Conservation (phyloP, 2,113 vertebrate species). For the Zosterops borbonicus region DNA sequence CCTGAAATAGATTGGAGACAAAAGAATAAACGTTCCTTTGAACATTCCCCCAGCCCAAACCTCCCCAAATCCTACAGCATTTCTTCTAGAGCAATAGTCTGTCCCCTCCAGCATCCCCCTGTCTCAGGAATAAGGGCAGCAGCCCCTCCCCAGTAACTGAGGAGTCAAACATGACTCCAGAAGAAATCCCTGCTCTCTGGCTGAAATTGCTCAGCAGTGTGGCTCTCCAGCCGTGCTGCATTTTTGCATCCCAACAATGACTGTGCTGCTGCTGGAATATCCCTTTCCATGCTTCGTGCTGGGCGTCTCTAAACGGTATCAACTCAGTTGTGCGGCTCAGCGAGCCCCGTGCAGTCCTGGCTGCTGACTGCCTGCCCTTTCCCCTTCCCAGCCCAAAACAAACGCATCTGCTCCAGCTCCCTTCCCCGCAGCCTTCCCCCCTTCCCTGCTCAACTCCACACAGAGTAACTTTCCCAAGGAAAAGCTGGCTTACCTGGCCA, state of each 20-base stretch:
- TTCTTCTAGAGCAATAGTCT: background rate
- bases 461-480: slow-evolving; percentile 47
- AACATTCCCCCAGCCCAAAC: slow-evolving; percentile 21
- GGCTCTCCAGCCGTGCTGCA: slow-evolving; percentile 2
- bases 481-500: slow-evolving; percentile 34
- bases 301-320: slow-evolving; percentile 3
- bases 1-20: background rate
- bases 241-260: slow-evolving; percentile 64
- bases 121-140: background rate
- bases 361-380: slow-evolving; percentile 23
- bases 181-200: slow-evolving; percentile 1
- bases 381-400: slow-evolving; percentile 8
- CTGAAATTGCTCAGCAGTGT: slow-evolving; percentile 32
- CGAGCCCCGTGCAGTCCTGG: background rate
- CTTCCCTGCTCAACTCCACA: background rate
- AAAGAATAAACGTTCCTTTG: slow-evolving; percentile 29
- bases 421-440: background rate
- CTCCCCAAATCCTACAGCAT: background rate
- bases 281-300: slow-evolving; percentile 32
- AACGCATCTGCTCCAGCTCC: background rate
- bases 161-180: background rate
- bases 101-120: background rate
- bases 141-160: slow-evolving; percentile 38
- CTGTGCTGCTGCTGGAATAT: slow-evolving; percentile 34
- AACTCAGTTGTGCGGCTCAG: background rate